A percentile compares a stretch with the other conserved stretches of the same genome.
phyloP scores from a whole-genome alignment of 2,888 invertebrate species.

The Himalopsyche anomala region DNA sequence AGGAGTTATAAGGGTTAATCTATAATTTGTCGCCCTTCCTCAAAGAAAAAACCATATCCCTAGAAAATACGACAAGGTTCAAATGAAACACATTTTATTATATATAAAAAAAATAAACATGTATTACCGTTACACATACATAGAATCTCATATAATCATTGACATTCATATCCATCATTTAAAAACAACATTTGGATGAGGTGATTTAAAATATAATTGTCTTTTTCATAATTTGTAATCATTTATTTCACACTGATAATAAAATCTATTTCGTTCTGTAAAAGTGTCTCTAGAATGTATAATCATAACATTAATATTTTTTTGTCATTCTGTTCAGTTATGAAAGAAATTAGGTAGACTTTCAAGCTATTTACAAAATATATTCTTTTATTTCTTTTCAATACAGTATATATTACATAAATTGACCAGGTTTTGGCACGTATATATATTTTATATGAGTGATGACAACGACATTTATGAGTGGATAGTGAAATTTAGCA shows the following conservation, averaged over 20 bases:
- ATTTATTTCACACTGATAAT: not conserved
- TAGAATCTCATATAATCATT: constrained; percentile 52
- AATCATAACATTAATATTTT: not conserved
- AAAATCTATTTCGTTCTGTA: not conserved
- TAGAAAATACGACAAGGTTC: too few relatives aligned
- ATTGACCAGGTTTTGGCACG: constrained; percentile 26
- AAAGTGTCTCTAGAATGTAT: constrained; percentile 4
- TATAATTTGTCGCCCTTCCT: too few relatives aligned
- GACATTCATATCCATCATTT: constrained; percentile 53
- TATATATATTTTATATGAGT: not conserved
- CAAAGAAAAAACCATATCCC: too few relatives aligned
- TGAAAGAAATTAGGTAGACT: constrained; percentile 6
- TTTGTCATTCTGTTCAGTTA: not conserved
- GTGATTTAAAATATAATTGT: constrained; percentile 17
- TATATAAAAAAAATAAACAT: constrained; percentile 63
- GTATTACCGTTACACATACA: constrained; percentile 63
- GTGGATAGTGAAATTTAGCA: constrained; percentile 12
- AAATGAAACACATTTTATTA: constrained; percentile 46
- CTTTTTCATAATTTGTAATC: not conserved
- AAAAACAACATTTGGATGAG: constrained; percentile 13
- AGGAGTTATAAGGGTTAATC: too few relatives aligned
- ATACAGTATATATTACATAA: not conserved
- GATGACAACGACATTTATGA: constrained; percentile 44
- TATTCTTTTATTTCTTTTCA: constrained; percentile 47
- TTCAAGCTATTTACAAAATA: constrained; percentile 53